Percentiles rank a stretch among this genome's conserved stretches.
phyloP scores from a whole-genome alignment of 2,797 vertebrate species.

The Gobionotothen gibberifrons region DNA sequence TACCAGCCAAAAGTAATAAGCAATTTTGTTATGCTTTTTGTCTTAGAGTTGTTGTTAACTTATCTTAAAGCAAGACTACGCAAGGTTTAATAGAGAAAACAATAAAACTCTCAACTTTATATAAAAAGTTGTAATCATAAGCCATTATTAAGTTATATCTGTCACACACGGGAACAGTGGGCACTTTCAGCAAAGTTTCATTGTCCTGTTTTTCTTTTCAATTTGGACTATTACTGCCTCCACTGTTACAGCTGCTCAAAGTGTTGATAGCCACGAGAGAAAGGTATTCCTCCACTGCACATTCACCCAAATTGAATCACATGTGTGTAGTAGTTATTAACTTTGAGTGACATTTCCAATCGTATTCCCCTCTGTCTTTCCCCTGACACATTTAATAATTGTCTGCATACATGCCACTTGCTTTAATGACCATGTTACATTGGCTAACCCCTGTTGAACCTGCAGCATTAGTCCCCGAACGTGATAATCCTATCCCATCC shows the following conservation, averaged over 20 bases:
- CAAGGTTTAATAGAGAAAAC: not conserved
- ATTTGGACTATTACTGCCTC: not conserved
- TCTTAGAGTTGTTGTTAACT: not conserved
- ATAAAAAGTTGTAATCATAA: not conserved
- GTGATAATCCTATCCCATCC: constrained; percentile 78
- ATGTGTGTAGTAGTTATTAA: constrained; percentile 4
- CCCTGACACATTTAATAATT: constrained; percentile 50
- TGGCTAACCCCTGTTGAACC: constrained; percentile 64
- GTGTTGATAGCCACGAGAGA: no score
- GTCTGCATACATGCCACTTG: constrained; percentile 38
- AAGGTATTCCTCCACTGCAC: not conserved
- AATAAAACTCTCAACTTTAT: not conserved
- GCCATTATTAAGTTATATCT: not conserved
- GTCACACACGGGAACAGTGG: not conserved
- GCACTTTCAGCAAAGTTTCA: not conserved
- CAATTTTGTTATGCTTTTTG: not conserved
- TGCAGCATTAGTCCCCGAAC: constrained; percentile 63
- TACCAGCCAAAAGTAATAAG: no score
- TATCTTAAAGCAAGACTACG: not conserved
- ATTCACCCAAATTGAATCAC: not conserved
- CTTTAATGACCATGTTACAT: constrained; percentile 53
- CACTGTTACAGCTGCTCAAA: not conserved
- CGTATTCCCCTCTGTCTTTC: constrained; percentile 5
- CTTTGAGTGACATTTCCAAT: constrained; percentile 25
- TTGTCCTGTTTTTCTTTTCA: not conserved